A percentile compares a stretch with the other conserved stretches of the same genome.
phyloP scores from a whole-genome alignment of 2,888 invertebrate genomes.

The Meteorus cinctellus region DNA sequence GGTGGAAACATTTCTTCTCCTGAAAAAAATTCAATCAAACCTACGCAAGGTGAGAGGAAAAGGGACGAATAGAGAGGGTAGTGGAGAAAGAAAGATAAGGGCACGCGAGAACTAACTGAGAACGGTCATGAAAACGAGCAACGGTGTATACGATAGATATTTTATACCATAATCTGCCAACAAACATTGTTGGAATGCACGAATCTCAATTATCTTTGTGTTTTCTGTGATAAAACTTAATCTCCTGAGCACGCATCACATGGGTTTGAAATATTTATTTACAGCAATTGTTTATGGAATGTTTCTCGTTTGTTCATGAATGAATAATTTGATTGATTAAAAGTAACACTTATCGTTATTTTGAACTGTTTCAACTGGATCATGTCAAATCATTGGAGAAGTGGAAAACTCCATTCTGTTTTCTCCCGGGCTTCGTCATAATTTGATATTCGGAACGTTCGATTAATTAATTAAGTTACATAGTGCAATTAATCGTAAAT shows the following conservation, averaged over 20 bases:
- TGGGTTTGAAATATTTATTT: too few relatives aligned
- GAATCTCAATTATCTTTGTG: conserved; percentile 24
- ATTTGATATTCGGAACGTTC: too few relatives aligned
- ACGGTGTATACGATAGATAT: conserved; percentile 26
- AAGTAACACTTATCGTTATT: too few relatives aligned
- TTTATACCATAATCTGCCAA: conserved; percentile 28
- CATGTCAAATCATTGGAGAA: too few relatives aligned
- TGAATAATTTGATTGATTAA: too few relatives aligned
- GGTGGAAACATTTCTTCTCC: conserved; percentile 72
- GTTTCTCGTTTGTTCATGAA: too few relatives aligned
- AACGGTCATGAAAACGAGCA: conserved; percentile 36
- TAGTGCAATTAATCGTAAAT: too few relatives aligned
- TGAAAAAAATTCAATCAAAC: conserved; percentile 73
- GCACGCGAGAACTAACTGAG: conserved; percentile 31
- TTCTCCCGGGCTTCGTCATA: too few relatives aligned
- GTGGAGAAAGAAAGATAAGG: conserved; percentile 31
- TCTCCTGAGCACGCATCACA: conserved; percentile 16
- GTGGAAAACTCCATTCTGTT: too few relatives aligned
- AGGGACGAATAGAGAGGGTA: conserved; percentile 43
- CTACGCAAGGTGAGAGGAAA: conserved; percentile 53
- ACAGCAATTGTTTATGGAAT: too few relatives aligned
- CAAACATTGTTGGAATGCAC: conserved; percentile 26
- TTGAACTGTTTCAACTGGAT: too few relatives aligned
- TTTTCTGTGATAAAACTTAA: conserved; percentile 12
- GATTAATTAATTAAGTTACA: too few relatives aligned